phyloP scores from a whole-genome alignment of 2,113 vertebrate species.

The Pachypanchax playfairii region DNA sequence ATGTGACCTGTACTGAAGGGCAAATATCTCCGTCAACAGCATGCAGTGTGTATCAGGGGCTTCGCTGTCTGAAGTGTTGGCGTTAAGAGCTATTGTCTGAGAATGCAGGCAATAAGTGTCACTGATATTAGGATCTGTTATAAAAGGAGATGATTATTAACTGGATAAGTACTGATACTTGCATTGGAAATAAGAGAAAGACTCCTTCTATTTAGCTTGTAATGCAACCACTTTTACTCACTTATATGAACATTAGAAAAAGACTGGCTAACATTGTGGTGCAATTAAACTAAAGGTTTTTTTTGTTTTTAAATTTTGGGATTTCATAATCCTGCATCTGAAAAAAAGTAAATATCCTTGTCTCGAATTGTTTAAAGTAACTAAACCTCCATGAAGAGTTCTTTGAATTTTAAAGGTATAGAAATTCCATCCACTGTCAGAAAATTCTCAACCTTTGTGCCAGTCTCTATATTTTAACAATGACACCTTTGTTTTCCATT shows the following conservation, averaged over 20 bases:
- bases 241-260: too few species aligned
- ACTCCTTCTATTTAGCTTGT: too few species aligned
- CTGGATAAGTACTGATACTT: neutral
- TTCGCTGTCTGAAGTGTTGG: constrained; percentile 19
- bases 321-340: too few species aligned
- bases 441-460: neutral
- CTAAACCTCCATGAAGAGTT: too few species aligned
- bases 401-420: neutral
- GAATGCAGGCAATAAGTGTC: constrained; percentile 47
- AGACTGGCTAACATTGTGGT: too few species aligned
- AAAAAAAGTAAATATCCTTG: too few species aligned
- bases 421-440: neutral
- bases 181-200: neutral
- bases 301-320: too few species aligned
- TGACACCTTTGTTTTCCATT: neutral
- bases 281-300: too few species aligned
- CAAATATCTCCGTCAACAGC: constrained; percentile 23
- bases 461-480: neutral
- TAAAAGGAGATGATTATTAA: neutral
- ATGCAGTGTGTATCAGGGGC: constrained; percentile 13
- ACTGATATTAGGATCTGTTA: constrained; percentile 17
- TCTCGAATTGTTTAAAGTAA: too few species aligned
- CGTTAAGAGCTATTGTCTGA: constrained; percentile 39
- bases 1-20: constrained; percentile 39
- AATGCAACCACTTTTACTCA: too few species aligned